Evolutionary conservation across 2,888 invertebrate species (phyloP).

Genomic region (Ectemnius lituratus): DNA sequence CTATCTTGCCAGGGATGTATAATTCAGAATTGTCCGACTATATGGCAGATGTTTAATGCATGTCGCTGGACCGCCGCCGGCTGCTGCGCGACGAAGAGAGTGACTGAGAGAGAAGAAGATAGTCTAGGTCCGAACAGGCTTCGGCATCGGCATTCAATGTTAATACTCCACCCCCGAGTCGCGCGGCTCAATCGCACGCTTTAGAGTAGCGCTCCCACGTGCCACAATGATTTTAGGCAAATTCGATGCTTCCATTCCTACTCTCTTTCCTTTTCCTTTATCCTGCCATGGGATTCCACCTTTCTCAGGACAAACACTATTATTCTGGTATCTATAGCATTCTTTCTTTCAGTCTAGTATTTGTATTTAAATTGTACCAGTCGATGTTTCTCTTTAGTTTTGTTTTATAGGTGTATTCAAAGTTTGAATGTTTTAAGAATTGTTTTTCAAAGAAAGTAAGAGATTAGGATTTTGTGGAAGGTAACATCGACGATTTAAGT

Average conservation of each 20-base stretch:
- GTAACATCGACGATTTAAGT: background rate
- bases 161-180: constrained; percentile 66
- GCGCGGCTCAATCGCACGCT: constrained; percentile 47
- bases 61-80: constrained; percentile 55
- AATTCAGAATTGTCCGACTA: constrained; percentile 74
- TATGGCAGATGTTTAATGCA: constrained; percentile 75
- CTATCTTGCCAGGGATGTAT: constrained; percentile 69
- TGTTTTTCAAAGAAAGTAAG: too few relatives aligned
- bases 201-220: constrained; percentile 37
- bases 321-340: background rate
- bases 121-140: constrained; percentile 34
- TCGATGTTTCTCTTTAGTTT: background rate
- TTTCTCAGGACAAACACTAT: constrained; percentile 17
- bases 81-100: constrained; percentile 9
- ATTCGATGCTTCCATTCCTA: constrained; percentile 46
- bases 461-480: too few relatives aligned
- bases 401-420: background rate
- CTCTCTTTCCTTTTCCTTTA: background rate
- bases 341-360: background rate
- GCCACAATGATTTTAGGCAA: constrained; percentile 56
- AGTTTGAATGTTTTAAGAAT: background rate
- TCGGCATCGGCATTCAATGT: constrained; percentile 71
- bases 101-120: background rate
- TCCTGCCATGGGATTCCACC: constrained; percentile 18
- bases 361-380: background rate